Percentiles rank a stretch among this genome's conserved stretches.
Conservation (phyloP, 2,113 vertebrate genomes). For the Guaruba guarouba region DNA sequence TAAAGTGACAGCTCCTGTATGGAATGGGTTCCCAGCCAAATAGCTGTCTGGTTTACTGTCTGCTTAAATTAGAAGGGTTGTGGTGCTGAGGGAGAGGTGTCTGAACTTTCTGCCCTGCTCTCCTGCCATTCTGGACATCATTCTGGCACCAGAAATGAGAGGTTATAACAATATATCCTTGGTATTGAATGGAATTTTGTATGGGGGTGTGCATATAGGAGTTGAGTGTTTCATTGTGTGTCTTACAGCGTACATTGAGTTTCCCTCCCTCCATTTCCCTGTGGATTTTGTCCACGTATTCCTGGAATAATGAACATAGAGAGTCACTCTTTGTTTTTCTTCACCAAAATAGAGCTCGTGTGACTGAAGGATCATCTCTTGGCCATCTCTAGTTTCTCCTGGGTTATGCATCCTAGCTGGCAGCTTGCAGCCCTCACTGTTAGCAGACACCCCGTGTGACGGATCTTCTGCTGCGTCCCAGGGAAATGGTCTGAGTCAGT, state of each 20-base stretch:
- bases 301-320: not conserved
- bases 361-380: not conserved
- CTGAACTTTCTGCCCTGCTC: not conserved
- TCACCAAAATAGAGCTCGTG: not conserved
- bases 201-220: not conserved
- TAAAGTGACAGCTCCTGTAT: not conserved
- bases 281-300: not conserved
- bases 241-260: not conserved
- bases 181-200: not conserved
- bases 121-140: not conserved
- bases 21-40: not conserved
- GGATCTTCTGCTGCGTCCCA: not conserved
- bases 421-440: not conserved
- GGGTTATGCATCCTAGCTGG: not conserved
- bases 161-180: not conserved
- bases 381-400: not conserved
- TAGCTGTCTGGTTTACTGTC: rapidly evolving
- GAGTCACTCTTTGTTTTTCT: not conserved
- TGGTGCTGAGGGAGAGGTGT: not conserved
- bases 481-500: not conserved
- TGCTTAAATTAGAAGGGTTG: not conserved
- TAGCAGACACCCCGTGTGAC: not conserved
- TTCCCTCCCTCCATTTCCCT: not conserved
- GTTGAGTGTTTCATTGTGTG: not conserved
- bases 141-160: not conserved